Evolutionary conservation across 2,113 vertebrate genomes (phyloP).

Genomic region (Orientallactaga bullata): DNA sequence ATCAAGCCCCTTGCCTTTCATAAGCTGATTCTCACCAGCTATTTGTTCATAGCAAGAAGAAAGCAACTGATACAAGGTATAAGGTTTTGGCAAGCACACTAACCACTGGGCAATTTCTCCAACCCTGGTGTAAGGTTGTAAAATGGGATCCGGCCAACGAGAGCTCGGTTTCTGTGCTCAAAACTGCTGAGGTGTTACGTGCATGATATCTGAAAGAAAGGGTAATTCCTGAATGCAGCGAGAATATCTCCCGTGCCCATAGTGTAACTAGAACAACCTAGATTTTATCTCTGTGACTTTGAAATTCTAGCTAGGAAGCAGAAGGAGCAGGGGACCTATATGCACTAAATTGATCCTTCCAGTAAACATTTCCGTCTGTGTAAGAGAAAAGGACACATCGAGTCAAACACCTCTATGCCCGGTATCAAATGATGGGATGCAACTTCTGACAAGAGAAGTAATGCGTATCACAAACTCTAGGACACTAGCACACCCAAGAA

Average conservation of each 20-base stretch:
- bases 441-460: background rate
- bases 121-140: background rate
- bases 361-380: background rate
- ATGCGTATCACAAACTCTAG: background rate
- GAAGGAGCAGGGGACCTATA: background rate
- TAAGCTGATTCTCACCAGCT: too few species aligned
- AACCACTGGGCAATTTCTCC: too few species aligned
- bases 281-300: background rate
- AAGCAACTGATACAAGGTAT: too few species aligned
- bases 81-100: too few species aligned
- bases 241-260: background rate
- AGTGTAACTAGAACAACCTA: background rate
- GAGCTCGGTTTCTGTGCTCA: background rate
- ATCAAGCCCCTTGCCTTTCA: too few species aligned
- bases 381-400: background rate
- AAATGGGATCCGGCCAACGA: background rate
- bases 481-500: background rate
- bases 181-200: background rate
- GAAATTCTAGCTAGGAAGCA: slow-evolving; percentile 26
- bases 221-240: background rate
- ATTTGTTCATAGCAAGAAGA: too few species aligned
- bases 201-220: background rate
- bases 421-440: background rate
- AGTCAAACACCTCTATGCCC: background rate
- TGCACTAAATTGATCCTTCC: background rate